Evolutionary conservation across 1,140 invertebrate species (phyloP).

Genomic region (Lethocerus indicus): DNA sequence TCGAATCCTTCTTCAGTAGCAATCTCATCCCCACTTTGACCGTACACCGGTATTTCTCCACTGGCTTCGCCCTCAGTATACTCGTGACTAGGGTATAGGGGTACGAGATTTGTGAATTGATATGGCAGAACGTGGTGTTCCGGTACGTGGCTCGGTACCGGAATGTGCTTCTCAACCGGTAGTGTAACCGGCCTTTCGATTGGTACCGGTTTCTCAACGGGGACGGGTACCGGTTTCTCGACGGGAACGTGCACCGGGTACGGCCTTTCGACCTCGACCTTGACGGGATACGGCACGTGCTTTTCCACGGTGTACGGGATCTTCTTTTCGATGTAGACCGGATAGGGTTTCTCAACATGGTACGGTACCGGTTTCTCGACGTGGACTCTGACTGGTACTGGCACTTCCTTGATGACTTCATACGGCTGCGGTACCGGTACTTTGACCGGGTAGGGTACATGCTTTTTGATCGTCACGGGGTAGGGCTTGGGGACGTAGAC

Average conservation of each 20-base stretch:
- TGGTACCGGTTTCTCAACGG: slow-evolving; percentile 46
- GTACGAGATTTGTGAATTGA: no score
- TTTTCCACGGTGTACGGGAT: slow-evolving; percentile 22
- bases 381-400: slow-evolving; percentile 45
- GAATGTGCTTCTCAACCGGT: slow-evolving; percentile 31
- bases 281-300: slow-evolving; percentile 28
- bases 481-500: slow-evolving; percentile 30
- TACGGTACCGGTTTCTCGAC: slow-evolving; percentile 40
- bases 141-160: slow-evolving; percentile 24
- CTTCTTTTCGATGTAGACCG: slow-evolving; percentile 26
- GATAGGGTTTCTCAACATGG: slow-evolving; percentile 20
- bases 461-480: slow-evolving; percentile 35
- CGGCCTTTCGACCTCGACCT: slow-evolving; percentile 37
- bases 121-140: no score
- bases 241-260: slow-evolving; percentile 32
- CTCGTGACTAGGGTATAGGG: no score
- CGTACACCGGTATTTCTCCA: no score
- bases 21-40: no score
- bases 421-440: slow-evolving; percentile 41
- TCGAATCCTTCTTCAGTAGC: no score
- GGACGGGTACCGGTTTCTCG: slow-evolving; percentile 27
- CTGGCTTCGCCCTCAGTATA: no score
- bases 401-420: slow-evolving; percentile 36
- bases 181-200: slow-evolving; percentile 30
- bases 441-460: slow-evolving; percentile 54